Evolutionary conservation across 2,888 invertebrate genomes (phyloP), one percentile per base, ranked within the genome.

Genomic region (Euproctis similis): DNA sequence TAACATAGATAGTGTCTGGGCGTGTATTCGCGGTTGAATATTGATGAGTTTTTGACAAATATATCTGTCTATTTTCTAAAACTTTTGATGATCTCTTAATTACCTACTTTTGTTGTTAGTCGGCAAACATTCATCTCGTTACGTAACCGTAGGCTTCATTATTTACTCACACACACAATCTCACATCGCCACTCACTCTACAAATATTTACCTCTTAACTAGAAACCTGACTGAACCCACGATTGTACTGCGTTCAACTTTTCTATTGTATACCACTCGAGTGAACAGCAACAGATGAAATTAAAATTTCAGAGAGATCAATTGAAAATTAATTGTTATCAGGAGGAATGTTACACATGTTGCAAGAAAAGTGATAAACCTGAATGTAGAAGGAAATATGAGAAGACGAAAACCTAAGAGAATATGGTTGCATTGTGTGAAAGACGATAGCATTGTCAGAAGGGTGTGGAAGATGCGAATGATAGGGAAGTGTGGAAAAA

Each of bases 71-170:
- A 69, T 68, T 64, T 65, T 64, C 49, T 46, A 53, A 59, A 62
- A 66, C 59, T 65, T 66, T 62, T 72, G 74, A 70, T 73, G 61
- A 76, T 75, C 66, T 76, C 73, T 72, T 80, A 80, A 81, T 81
- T 78, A 75, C n/a, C n/a, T n/a, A n/a, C 77, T 75, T 76, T 69
- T 64, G 61, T 47, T 57, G 74, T 78, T 66, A 63, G 69, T 72
- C 78, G 67, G 69, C 80, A 81, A 78, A 80, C 77, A 82, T 72
- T 65, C 74, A 66, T 76, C 72, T 74, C 60, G 72, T 75, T 70
- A 71, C 68, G 52, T 59, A 48, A 53, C 17, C 61, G 65, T 72
- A 77, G 72, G 65, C 71, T 73, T 71, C 72, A 76, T 80, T 81
- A 80, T 80, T 80, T 78, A 62, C 73, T 63, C 57, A 62, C 62